Percentiles rank a stretch among this genome's conserved stretches.
Evolutionary conservation across 2,113 vertebrate genomes (phyloP).

Genomic region (Accipiter virgatus): DNA sequence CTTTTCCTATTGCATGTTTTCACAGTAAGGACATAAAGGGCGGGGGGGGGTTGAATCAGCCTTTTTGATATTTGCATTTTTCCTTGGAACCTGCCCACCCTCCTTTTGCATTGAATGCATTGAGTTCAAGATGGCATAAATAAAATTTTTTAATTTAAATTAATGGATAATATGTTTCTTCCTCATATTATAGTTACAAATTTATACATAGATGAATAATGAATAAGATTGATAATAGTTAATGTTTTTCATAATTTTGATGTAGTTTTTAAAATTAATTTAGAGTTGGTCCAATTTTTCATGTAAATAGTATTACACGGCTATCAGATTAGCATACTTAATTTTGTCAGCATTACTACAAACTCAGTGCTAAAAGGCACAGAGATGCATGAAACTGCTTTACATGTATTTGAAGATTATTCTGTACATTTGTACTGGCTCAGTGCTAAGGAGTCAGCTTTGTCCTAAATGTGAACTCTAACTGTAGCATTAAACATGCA

Average conservation of each 20-base stretch:
- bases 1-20: neutral
- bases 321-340: neutral
- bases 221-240: neutral
- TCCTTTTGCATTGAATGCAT: neutral
- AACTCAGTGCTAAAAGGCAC: neutral
- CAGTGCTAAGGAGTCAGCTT: neutral
- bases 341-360: neutral
- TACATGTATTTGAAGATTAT: neutral
- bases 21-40: neutral
- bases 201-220: neutral
- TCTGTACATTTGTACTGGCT: neutral
- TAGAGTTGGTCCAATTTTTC: neutral
- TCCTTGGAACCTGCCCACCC: neutral
- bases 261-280: neutral
- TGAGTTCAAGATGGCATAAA: neutral
- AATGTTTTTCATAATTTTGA: neutral
- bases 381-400: neutral
- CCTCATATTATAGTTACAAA: neutral
- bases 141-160: neutral
- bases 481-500: neutral
- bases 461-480: neutral
- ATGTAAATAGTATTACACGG: neutral
- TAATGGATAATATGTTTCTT: neutral
- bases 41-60: neutral
- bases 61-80: neutral